These are phyloP conservation scores for Sitobion miscanthi DNA, from an alignment of 1,140 invertebrate genomes.

Conservation along the genomic window DNA sequence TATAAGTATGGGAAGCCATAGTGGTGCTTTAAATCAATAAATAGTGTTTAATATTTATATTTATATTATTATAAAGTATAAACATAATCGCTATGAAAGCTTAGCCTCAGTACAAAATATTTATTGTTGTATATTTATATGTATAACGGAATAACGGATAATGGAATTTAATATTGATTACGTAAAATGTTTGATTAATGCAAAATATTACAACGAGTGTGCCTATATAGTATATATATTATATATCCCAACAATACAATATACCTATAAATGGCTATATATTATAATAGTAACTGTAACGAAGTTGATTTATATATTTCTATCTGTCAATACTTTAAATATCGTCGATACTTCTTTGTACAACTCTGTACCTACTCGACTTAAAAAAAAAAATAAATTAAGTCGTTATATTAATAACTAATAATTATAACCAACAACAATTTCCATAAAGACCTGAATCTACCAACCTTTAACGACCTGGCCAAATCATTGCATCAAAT, in stretches of 20 bases:
- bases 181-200: neutral
- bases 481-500: too few species aligned
- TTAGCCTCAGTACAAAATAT: neutral
- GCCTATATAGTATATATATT: too few species aligned
- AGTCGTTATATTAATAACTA: too few species aligned
- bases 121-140: neutral
- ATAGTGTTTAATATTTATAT: neutral
- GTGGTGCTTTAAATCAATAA: neutral
- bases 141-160: neutral
- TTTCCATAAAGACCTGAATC: too few species aligned
- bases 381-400: neutral
- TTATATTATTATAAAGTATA: neutral
- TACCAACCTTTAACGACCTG: too few species aligned
- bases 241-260: neutral
- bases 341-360: neutral
- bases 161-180: neutral
- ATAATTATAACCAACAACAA: too few species aligned
- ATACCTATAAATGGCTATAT: neutral
- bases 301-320: neutral
- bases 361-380: neutral
- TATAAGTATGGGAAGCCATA: neutral
- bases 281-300: neutral
- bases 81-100: neutral
- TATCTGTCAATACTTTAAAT: neutral
- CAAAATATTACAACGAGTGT: neutral